Conservation (phyloP, 1,140 invertebrate genomes). For the Drosophila saltans region DNA sequence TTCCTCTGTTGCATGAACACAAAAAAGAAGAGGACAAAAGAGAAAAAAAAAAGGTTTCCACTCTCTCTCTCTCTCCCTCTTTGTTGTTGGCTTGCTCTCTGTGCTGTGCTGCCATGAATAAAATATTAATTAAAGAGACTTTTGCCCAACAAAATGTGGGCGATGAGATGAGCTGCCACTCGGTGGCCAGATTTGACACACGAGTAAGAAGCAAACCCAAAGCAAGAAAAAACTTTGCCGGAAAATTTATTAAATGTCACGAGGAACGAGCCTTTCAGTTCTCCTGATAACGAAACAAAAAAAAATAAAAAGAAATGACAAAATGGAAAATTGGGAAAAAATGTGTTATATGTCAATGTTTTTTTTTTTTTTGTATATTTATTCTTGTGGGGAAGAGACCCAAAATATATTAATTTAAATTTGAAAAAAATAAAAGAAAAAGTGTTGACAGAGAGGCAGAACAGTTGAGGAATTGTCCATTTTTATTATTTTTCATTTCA, state of each 20-base stretch:
- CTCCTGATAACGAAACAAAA: constrained; percentile 2
- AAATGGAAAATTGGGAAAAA: not conserved
- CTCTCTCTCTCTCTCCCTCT: constrained; percentile 1
- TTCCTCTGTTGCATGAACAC: constrained; percentile 20
- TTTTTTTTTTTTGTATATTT: constrained; percentile 37
- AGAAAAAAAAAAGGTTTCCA: constrained; percentile 35
- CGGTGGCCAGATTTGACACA: constrained; percentile 51
- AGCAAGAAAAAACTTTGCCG: constrained; percentile 40
- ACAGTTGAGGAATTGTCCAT: not conserved
- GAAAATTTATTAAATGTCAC: constrained; percentile 73
- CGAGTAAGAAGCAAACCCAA: not conserved
- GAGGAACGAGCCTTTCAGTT: constrained; percentile 23
- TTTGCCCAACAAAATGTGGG: constrained; percentile 23
- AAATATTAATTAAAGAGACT: constrained; percentile 81
- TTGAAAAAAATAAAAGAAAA: constrained; percentile 25
- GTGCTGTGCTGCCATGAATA: constrained; percentile 51
- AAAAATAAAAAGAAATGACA: constrained; percentile 32
- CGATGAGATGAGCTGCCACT: constrained; percentile 29
- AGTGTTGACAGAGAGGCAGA: constrained; percentile 29
- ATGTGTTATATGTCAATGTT: constrained; percentile 60
- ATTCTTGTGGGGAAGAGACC: constrained; percentile 21
- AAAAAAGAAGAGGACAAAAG: not conserved
- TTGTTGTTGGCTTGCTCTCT: constrained; percentile 1
- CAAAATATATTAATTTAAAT: constrained; percentile 68
- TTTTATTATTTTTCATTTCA: too few relatives aligned